Conservation (phyloP, 2,113 vertebrate genomes). For the Mus musculus region DNA sequence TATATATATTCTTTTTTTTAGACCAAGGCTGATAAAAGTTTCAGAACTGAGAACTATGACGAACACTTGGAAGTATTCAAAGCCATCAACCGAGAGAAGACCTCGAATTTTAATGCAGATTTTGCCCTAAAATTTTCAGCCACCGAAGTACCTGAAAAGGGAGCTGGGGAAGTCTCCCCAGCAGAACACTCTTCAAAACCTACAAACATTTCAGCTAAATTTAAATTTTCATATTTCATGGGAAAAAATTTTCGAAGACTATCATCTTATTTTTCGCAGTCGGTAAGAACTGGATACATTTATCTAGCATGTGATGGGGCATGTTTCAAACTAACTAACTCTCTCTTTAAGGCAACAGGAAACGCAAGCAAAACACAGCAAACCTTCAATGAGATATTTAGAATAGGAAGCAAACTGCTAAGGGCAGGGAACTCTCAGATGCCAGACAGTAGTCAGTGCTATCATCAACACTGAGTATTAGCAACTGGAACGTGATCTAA, state of each 20-base stretch:
- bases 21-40: slow-evolving; percentile 90
- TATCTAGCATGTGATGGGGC: not conserved
- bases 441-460: too few species aligned
- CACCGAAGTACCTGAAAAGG: not conserved
- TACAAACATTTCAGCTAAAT: fast-evolving
- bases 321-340: not conserved
- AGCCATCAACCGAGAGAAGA: slow-evolving; percentile 82
- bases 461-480: not conserved
- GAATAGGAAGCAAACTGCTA: not conserved
- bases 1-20: slow-evolving; percentile 69
- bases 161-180: fast-evolving
- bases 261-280: slow-evolving; percentile 46
- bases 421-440: not conserved
- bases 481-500: not conserved
- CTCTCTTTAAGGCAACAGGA: not conserved
- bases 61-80: slow-evolving; percentile 83
- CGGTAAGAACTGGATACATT: slow-evolving; percentile 84
- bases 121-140: slow-evolving; percentile 87
- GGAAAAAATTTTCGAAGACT: slow-evolving; percentile 78
- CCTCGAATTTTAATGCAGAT: not conserved
- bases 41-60: slow-evolving; percentile 88
- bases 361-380: not conserved
- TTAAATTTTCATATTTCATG: slow-evolving; percentile 56
- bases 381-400: not conserved
- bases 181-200: not conserved